These are phyloP conservation scores for Hedya salicella DNA, from an alignment of 2,888 invertebrate species.

Conservation along the genomic window DNA sequence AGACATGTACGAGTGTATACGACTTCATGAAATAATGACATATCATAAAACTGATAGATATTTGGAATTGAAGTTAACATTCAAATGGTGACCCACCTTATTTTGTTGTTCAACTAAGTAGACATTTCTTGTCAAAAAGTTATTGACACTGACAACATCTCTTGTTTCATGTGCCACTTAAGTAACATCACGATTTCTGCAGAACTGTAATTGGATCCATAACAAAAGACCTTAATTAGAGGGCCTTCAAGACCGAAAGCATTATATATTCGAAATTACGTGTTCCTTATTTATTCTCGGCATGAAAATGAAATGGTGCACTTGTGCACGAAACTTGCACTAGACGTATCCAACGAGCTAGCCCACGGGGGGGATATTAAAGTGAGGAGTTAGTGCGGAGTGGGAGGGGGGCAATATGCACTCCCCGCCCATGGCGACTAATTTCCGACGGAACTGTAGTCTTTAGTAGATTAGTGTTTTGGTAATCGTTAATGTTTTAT, in stretches of 20 bases:
- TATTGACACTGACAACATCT: neutral
- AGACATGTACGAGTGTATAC: too few relatives aligned
- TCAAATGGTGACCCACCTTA: too few relatives aligned
- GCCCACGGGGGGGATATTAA: conserved; percentile 67
- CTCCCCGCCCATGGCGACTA: conserved; percentile 71
- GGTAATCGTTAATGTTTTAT: conserved; percentile 57
- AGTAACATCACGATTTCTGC: neutral
- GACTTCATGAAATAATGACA: too few relatives aligned
- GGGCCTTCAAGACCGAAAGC: conserved; percentile 7
- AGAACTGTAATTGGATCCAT: conserved; percentile 1
- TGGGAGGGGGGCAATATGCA: conserved; percentile 63
- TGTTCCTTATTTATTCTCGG: conserved; percentile 56
- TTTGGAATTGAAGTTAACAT: too few relatives aligned
- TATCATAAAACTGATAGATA: too few relatives aligned
- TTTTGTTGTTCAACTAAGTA: too few relatives aligned
- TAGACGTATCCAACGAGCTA: conserved; percentile 60
- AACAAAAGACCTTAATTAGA: conserved; percentile 24
- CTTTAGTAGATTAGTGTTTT: conserved; percentile 56
- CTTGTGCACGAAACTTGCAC: conserved; percentile 69
- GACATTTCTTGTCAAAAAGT: neutral
- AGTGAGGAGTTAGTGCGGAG: conserved; percentile 47
- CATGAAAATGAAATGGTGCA: conserved; percentile 61
- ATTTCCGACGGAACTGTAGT: conserved; percentile 77
- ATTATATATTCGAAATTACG: conserved; percentile 27
- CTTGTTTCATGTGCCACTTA: neutral